Evolutionary conservation across 2,888 invertebrate species (phyloP).

Genomic region (Sinelater perroti): DNA sequence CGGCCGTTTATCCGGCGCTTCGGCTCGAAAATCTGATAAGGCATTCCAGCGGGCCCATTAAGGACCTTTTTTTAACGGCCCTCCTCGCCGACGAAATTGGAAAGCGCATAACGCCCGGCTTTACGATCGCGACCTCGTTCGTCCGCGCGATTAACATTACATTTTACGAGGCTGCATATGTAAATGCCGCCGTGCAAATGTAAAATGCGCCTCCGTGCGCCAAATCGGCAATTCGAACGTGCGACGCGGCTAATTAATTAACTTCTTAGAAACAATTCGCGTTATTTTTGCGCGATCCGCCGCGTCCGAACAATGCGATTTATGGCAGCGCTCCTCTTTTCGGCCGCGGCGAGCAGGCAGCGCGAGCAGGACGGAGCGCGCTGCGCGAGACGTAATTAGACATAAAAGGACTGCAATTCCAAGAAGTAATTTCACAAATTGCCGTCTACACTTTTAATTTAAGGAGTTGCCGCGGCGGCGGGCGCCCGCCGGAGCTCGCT

Average conservation of each 20-base stretch:
- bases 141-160: constrained; percentile 19
- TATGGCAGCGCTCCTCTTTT: constrained; percentile 28
- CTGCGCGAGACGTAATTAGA: constrained; percentile 40
- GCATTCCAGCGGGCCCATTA: too few relatives aligned
- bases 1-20: too few relatives aligned
- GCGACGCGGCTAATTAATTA: constrained; percentile 57
- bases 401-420: constrained; percentile 52
- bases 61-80: too few relatives aligned
- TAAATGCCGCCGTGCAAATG: constrained; percentile 4
- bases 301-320: constrained; percentile 35
- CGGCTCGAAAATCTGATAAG: too few relatives aligned
- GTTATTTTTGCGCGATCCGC: constrained; percentile 38
- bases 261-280: constrained; percentile 52
- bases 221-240: constrained; percentile 45
- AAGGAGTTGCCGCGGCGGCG: constrained; percentile 36
- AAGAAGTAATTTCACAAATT: constrained; percentile 63
- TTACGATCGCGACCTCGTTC: constrained; percentile 17
- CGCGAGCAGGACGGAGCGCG: constrained; percentile 25
- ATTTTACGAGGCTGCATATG: constrained; percentile 20
- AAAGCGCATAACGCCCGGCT: constrained; percentile 3
- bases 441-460: constrained; percentile 58
- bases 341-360: constrained; percentile 6
- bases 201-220: constrained; percentile 15
- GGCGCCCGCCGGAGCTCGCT: too few relatives aligned
- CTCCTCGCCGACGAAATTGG: constrained; percentile 5